phyloP scores from a whole-genome alignment of 1,140 invertebrate genomes.

The Drepana arcuata region DNA sequence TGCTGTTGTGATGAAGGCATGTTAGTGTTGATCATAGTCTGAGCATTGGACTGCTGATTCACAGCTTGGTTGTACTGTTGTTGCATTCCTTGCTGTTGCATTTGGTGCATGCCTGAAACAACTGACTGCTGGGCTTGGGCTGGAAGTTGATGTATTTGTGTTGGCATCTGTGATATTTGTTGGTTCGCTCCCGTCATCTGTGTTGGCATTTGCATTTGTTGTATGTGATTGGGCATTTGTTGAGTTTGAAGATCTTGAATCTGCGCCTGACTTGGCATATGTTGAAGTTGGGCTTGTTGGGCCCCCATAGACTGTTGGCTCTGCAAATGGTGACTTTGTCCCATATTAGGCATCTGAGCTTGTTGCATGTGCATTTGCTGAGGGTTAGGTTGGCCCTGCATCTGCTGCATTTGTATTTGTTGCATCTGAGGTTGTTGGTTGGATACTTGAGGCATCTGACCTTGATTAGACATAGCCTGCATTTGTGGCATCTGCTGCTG shows the following conservation, averaged over 20 bases:
- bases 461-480: constrained; percentile 64
- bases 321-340: constrained; percentile 48
- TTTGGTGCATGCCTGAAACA: constrained; percentile 61
- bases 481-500: constrained; percentile 67
- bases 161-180: constrained; percentile 66
- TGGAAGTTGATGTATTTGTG: constrained; percentile 60
- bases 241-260: constrained; percentile 67
- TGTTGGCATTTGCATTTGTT: constrained; percentile 66
- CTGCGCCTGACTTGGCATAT: constrained; percentile 65
- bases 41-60: constrained; percentile 55
- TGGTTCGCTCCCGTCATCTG: constrained; percentile 56
- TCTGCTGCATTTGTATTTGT: constrained; percentile 69
- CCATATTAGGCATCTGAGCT: constrained; percentile 56
- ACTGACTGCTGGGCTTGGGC: constrained; percentile 61
- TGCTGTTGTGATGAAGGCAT: constrained; percentile 60
- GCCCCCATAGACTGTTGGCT: constrained; percentile 50
- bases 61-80: constrained; percentile 64
- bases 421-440: constrained; percentile 67
- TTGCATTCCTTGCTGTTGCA: constrained; percentile 53
- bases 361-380: constrained; percentile 65
- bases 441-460: constrained; percentile 56
- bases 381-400: constrained; percentile 61
- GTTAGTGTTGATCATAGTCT: constrained; percentile 57
- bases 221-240: constrained; percentile 67
- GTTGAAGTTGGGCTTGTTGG: constrained; percentile 65